Evolutionary conservation across 2,113 vertebrate genomes (phyloP), one percentile per base, ranked within the genome.

Genomic region (Marmota flaviventris): DNA sequence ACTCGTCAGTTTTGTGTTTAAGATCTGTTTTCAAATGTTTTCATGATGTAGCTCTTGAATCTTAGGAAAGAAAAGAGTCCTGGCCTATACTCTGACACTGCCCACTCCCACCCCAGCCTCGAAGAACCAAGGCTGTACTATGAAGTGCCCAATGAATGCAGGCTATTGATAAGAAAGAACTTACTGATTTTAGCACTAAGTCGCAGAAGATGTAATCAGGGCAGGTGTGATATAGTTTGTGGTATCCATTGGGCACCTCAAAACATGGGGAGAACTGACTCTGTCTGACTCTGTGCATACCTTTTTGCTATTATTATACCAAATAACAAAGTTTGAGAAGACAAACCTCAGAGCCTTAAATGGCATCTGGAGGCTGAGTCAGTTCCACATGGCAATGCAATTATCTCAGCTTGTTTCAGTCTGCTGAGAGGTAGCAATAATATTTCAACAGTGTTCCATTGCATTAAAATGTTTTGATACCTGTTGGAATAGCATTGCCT

Each of bases 391-490:
- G 79, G 51, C n/a, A 48, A 9, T 89, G 58, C 84, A 96, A 85
- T 97, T 83, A 94, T 97, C 89, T 93, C 85, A 84, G 79, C 85
- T 95, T 91, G 89, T 72, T 94, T 98, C 67, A 85, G 78, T 97
- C 63, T 93, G 65, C 83, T 93, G 76, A 98, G 93, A 96, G 92
- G 75, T 81, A 85, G 83, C 86, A 87, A 56, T 91, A 69, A 85
- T 90, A 93, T 97, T 97, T 96, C 87, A 91, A 39, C 90, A 81
- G 27, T 0, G 3, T 92, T 91, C 89, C 76, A 75, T 82, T 67
- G 18, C 86, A 94, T 90, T 96, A 87, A 94, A 89, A 93, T 97
- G 39, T 96, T 92, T 95, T 94, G 89, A 96, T 95, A 92, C 86
- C 95, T 97, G 86, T 96, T 97, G 94, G 89, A 94, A 78, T 97